Percentiles rank a stretch among this genome's conserved stretches.
Conservation (phyloP, 2,113 vertebrate species). For the Muscicapa adusta region DNA sequence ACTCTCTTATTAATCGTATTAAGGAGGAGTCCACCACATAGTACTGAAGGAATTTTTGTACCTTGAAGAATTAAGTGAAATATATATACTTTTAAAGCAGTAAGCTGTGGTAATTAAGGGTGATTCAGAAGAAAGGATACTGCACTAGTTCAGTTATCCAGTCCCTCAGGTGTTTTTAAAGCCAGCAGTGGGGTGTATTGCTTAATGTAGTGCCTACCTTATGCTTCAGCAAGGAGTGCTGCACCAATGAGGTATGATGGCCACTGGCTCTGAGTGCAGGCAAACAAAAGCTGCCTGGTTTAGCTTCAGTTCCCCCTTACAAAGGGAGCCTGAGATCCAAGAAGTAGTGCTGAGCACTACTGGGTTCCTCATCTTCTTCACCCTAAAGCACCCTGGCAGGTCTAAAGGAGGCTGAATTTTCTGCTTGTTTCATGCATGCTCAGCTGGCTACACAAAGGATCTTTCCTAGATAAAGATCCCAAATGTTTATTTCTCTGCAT, state of each 20-base stretch:
- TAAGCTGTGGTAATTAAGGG: neutral
- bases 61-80: neutral
- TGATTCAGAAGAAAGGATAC: neutral
- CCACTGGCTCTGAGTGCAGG: neutral
- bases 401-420: neutral
- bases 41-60: neutral
- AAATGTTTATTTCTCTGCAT: neutral
- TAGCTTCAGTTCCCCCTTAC: neutral
- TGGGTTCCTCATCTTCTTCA: neutral
- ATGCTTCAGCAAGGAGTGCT: neutral
- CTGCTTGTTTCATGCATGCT: neutral
- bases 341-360: neutral
- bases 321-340: neutral
- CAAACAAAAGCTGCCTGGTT: neutral
- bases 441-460: neutral
- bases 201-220: neutral
- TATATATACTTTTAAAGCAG: neutral
- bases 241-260: fast-evolving
- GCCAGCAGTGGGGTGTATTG: neutral
- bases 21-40: neutral
- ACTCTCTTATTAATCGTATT: neutral
- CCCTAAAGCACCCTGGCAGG: neutral
- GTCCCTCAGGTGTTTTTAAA: neutral
- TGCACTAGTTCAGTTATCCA: neutral
- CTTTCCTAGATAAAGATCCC: neutral